phyloP scores from a whole-genome alignment of 2,113 vertebrate species.

The Camelus dromedarius region DNA sequence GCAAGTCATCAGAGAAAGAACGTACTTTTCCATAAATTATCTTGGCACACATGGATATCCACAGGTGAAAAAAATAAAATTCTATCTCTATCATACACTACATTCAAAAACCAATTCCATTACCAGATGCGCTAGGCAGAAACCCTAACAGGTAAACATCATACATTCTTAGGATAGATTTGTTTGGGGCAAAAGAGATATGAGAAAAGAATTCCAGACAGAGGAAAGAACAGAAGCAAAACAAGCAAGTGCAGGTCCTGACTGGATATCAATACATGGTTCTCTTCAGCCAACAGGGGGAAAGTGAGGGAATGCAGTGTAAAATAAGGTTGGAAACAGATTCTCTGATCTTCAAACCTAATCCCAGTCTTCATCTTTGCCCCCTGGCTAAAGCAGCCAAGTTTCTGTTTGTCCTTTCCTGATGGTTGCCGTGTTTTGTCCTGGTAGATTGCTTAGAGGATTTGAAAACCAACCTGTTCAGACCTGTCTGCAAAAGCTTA shows the following conservation, averaged over 20 bases:
- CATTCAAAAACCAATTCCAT: neutral
- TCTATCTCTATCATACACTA: neutral
- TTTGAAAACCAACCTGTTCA: slow-evolving; percentile 70
- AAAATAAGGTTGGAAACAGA: neutral
- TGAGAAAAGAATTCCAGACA: neutral
- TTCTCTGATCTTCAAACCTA: neutral
- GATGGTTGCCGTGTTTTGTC: slow-evolving; percentile 19
- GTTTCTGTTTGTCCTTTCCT: slow-evolving; percentile 42
- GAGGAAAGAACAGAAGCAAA: neutral
- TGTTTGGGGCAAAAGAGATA: neutral
- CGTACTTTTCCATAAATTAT: neutral
- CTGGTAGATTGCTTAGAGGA: slow-evolving; percentile 3
- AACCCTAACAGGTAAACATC: neutral
- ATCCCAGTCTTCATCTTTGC: neutral
- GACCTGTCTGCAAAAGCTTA: slow-evolving; percentile 60
- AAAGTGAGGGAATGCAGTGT: neutral
- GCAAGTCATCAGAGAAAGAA: neutral
- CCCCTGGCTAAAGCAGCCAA: neutral
- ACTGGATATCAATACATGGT: neutral
- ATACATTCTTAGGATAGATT: neutral
- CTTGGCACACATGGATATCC: neutral
- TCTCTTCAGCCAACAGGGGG: neutral
- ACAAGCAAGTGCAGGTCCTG: neutral
- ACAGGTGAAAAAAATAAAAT: neutral
- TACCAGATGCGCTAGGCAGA: neutral